These are phyloP conservation scores for Heterotis niloticus DNA, from an alignment of 2,113 vertebrate genomes.

Conservation along the genomic window DNA sequence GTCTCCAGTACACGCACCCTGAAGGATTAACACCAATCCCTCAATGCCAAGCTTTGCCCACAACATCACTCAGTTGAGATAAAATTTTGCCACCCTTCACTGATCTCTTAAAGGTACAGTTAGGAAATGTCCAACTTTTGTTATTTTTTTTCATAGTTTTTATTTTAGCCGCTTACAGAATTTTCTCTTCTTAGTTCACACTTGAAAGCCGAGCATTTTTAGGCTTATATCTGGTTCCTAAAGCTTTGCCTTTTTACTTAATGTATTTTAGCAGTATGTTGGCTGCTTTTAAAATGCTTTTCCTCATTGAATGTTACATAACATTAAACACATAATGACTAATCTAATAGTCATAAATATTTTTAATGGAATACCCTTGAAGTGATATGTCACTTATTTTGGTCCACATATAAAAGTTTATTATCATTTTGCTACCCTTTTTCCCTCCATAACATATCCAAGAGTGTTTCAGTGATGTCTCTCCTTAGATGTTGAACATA, in stretches of 20 bases:
- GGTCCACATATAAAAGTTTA: too few relatives aligned
- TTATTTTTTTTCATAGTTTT: not conserved
- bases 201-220: not conserved
- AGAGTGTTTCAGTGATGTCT: too few relatives aligned
- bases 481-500: too few relatives aligned
- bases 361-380: too few relatives aligned
- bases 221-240: not conserved
- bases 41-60: not conserved
- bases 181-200: not conserved
- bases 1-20: not conserved
- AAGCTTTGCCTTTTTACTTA: not conserved
- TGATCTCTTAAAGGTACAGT: not conserved
- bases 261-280: not conserved
- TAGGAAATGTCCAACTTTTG: not conserved
- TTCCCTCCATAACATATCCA: too few relatives aligned
- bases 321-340: too few relatives aligned
- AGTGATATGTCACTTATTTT: too few relatives aligned
- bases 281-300: not conserved
- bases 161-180: not conserved
- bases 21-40: slow-evolving; percentile 8
- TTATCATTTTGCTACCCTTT: too few relatives aligned
- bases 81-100: not conserved
- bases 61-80: slow-evolving; percentile 1
- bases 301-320: too few relatives aligned
- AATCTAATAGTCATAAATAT: too few relatives aligned